Conservation (phyloP, 2,113 vertebrate genomes). For the Pelecanoides urinatrix region DNA sequence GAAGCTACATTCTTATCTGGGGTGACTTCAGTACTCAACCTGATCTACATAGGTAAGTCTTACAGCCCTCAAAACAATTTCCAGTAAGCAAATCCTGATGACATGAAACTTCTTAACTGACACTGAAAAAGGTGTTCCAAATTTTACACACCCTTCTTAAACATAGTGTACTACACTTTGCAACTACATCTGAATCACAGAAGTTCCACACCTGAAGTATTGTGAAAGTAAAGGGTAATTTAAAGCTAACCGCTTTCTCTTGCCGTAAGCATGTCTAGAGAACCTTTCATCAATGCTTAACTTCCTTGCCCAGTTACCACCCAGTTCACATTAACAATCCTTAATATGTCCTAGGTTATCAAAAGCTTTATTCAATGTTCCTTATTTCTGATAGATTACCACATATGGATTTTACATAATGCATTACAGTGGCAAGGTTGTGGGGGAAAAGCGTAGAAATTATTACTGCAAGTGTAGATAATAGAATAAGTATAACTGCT, state of each 20-base stretch:
- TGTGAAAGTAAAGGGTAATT: background rate
- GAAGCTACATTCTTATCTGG: background rate
- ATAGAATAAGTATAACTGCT: background rate
- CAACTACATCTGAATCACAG: background rate
- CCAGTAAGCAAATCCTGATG: background rate
- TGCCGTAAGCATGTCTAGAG: background rate
- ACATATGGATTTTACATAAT: background rate
- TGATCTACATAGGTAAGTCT: background rate
- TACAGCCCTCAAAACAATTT: background rate
- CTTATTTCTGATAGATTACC: background rate
- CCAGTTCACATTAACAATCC: background rate
- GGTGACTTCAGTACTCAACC: background rate
- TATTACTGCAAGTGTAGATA: background rate
- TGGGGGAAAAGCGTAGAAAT: background rate
- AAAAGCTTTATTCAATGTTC: background rate
- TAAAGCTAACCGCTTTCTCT: background rate
- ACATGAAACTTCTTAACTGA: background rate
- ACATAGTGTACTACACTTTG: background rate
- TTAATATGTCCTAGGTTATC: background rate
- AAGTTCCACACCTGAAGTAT: background rate
- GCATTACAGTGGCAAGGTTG: background rate
- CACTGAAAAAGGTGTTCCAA: background rate
- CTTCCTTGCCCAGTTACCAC: background rate
- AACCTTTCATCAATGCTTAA: background rate
- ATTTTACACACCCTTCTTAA: conserved; percentile 41